Conservation (phyloP, 2,113 vertebrate species). For the Rhineura floridana region DNA sequence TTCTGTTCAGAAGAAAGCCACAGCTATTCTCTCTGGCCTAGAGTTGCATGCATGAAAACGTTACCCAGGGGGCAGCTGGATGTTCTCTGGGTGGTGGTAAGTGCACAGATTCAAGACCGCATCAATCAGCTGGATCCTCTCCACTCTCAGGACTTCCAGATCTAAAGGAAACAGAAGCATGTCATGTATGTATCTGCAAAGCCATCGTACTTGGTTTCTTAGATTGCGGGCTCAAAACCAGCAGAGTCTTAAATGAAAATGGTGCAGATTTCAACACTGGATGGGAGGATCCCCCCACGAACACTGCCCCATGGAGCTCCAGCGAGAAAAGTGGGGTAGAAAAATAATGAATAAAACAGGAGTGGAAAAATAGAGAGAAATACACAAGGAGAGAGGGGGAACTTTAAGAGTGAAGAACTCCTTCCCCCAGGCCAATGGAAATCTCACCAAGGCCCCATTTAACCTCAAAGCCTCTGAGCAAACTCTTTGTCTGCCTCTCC, state of each 20-base stretch:
- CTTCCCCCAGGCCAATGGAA: too few species aligned
- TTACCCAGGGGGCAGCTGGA: conserved; percentile 95
- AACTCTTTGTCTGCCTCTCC: neutral
- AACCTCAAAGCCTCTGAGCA: too few species aligned
- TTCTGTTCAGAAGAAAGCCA: neutral
- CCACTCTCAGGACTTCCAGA: conserved; percentile 93
- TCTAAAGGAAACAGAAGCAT: conserved; percentile 74
- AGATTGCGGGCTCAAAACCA: neutral
- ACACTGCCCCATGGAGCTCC: too few species aligned
- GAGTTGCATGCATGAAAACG: neutral
- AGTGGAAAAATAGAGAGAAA: too few species aligned
- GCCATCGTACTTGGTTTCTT: neutral
- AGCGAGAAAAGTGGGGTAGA: too few species aligned
- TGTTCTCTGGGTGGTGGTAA: conserved; percentile 98
- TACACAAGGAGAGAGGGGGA: too few species aligned
- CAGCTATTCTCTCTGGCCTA: neutral
- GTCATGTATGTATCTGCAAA: conserved; percentile 9
- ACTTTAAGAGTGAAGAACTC: too few species aligned
- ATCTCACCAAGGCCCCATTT: too few species aligned
- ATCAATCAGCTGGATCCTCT: conserved; percentile 94
- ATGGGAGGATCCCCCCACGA: neutral
- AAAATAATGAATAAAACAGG: too few species aligned
- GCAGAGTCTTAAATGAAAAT: neutral
- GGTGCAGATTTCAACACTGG: neutral
- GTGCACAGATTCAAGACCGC: conserved; percentile 97